These are phyloP conservation scores for Thymelicus acteon DNA, from an alignment of 2,888 invertebrate species.

Conservation along the genomic window DNA sequence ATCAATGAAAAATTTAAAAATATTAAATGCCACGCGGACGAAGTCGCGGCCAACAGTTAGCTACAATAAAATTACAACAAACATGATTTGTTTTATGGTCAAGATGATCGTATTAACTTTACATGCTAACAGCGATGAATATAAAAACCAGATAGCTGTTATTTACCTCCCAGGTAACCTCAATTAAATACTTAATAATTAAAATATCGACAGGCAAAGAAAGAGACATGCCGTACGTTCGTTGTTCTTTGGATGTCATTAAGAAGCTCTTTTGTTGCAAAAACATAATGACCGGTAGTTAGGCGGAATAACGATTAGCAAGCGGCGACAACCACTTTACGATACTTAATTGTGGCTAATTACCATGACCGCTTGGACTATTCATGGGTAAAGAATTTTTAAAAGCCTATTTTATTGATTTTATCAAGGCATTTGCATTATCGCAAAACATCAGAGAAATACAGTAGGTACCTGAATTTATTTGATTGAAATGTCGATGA, in stretches of 20 bases:
- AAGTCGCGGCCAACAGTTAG: too few relatives aligned
- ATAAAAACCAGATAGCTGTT: constrained; percentile 1
- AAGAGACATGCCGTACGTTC: constrained; percentile 13
- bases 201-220: constrained; percentile 35
- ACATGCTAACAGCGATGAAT: not conserved
- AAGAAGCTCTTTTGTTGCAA: constrained; percentile 23
- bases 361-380: constrained; percentile 43
- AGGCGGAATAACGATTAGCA: constrained; percentile 44
- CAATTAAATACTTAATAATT: constrained; percentile 35
- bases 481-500: too few relatives aligned
- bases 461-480: too few relatives aligned
- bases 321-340: constrained; percentile 51
- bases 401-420: not conserved
- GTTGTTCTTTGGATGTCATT: constrained; percentile 19
- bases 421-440: too few relatives aligned
- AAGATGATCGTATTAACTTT: too few relatives aligned
- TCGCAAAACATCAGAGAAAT: too few relatives aligned
- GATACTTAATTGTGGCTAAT: constrained; percentile 59
- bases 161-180: constrained; percentile 24
- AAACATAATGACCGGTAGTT: constrained; percentile 33
- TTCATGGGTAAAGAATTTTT: not conserved
- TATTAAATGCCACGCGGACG: too few relatives aligned
- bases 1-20: too few relatives aligned
- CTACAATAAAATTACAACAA: too few relatives aligned
- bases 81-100: too few relatives aligned